Evolutionary conservation across 2,797 vertebrate genomes (phyloP).

Genomic region (Aldrovandia affinis): DNA sequence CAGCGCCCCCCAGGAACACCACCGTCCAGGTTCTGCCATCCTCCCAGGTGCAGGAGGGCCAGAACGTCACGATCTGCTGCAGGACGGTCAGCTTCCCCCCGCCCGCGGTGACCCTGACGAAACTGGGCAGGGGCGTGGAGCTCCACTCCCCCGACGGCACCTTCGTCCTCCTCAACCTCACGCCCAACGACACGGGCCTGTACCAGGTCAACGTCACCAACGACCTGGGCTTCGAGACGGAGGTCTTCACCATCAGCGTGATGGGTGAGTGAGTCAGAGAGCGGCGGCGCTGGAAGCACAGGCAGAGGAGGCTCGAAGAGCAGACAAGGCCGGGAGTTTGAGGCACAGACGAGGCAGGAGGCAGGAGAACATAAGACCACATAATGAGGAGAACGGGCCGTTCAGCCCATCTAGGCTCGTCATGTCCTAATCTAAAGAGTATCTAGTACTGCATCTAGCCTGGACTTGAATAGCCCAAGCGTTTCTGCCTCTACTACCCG

Average conservation of each 20-base stretch:
- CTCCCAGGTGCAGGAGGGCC: conserved; percentile 68
- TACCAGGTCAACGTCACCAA: conserved; percentile 72
- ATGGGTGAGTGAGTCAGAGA: conserved; percentile 57
- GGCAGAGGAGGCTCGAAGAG: not conserved
- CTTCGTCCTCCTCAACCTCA: conserved; percentile 69
- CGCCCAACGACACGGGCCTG: conserved; percentile 60
- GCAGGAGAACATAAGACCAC: no score
- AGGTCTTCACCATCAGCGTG: conserved; percentile 66
- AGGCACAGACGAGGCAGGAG: not conserved
- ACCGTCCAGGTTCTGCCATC: conserved; percentile 65
- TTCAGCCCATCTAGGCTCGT: no score
- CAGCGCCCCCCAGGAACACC: conserved; percentile 72
- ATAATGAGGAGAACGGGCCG: no score
- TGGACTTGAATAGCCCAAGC: no score
- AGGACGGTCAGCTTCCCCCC: conserved; percentile 65
- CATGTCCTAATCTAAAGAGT: no score
- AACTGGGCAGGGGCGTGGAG: conserved; percentile 61
- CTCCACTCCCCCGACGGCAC: conserved; percentile 61
- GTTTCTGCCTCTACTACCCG: no score
- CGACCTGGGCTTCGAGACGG: conserved; percentile 63
- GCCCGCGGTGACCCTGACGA: conserved; percentile 68
- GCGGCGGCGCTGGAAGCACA: not conserved
- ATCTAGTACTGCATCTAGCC: no score
- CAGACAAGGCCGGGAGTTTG: not conserved
- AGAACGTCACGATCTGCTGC: conserved; percentile 71